Conservation (phyloP, 2,797 vertebrate species). For the Setipinna tenuifilis region DNA sequence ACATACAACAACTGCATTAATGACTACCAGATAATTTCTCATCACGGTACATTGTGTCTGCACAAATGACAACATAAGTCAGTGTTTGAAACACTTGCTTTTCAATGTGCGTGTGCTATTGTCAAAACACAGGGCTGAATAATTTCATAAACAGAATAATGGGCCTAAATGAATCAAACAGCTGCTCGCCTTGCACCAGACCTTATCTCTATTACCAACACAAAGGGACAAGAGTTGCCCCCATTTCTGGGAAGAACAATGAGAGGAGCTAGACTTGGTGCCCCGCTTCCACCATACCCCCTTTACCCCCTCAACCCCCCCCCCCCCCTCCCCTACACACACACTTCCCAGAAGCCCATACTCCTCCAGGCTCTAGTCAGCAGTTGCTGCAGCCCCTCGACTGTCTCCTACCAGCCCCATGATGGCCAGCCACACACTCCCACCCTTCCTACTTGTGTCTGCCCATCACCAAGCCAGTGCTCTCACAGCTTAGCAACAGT, state of each 20-base stretch:
- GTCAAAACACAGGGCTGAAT: constrained; percentile 27
- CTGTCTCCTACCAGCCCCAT: neutral
- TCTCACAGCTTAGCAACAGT: constrained; percentile 17
- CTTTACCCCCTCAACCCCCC: constrained; percentile 5
- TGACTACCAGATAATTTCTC: neutral
- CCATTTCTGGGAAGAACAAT: constrained; percentile 56
- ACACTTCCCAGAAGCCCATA: neutral
- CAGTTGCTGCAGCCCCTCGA: neutral
- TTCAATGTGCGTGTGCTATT: neutral
- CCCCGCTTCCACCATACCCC: neutral
- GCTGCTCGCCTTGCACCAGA: constrained; percentile 36
- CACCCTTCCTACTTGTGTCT: constrained; percentile 23
- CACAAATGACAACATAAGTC: neutral
- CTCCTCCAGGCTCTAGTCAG: constrained; percentile 31
- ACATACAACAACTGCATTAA: neutral
- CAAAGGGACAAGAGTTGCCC: constrained; percentile 60
- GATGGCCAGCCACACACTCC: neutral
- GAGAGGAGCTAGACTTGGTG: constrained; percentile 49
- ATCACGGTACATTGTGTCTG: neutral
- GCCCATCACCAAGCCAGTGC: constrained; percentile 26
- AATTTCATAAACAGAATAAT: constrained; percentile 45
- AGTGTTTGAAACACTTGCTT: neutral
- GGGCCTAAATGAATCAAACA: constrained; percentile 44
- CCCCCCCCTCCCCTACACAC: constrained; percentile 11
- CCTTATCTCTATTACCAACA: constrained; percentile 51